Evolutionary conservation across 2,888 invertebrate genomes (phyloP), one percentile per base, ranked within the genome.

Genomic region (Caenorhabditis sp.): DNA sequence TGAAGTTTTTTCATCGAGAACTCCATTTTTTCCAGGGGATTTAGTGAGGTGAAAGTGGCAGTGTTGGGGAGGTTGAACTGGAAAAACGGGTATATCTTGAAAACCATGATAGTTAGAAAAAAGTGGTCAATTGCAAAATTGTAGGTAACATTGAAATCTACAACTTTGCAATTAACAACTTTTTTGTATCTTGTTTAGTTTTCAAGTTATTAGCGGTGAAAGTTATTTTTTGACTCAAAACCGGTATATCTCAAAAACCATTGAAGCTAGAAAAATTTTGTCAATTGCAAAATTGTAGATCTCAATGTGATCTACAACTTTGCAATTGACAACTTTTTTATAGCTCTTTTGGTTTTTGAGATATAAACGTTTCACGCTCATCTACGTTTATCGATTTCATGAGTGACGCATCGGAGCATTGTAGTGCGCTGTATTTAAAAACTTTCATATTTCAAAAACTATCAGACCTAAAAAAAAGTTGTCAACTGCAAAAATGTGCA

Each of bases 11-110:
- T 65, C 20, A 22, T 9, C 35, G 71, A 28, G 0, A 47, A 64
- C 8, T 15, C 24, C 60, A 71, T n/a, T 64, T 47, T 26, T 44
- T 79, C 51, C 6, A 79, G 60, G n/a, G 58, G 20, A 22, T 61
- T 79, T 28, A 79, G 53, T 1, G 15, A 8, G n/a, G 37, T 2
- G 8, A 70, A 44, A 1, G 28, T 13, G 11, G 28, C 51, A 2
- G 56, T 51, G 9, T 35, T 9, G 1, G 64, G 69, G 4, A 53
- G 64, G 51, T 70, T 35, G 35, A 47, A 58, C 76, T 68, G 61
- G 9, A 74, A 50, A 24, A 53, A 60, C 32, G 28, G 1, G 24
- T 61, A 15, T 15, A 40, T 6, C 15, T 9, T 40, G 3, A 9
- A 15, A 9, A 40, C 2, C 13, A 40, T 15, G 13, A 40, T 11